Evolutionary conservation across 2,888 invertebrate species (phyloP), one percentile per base, ranked within the genome.

Genomic region (Diarsia mendica): DNA sequence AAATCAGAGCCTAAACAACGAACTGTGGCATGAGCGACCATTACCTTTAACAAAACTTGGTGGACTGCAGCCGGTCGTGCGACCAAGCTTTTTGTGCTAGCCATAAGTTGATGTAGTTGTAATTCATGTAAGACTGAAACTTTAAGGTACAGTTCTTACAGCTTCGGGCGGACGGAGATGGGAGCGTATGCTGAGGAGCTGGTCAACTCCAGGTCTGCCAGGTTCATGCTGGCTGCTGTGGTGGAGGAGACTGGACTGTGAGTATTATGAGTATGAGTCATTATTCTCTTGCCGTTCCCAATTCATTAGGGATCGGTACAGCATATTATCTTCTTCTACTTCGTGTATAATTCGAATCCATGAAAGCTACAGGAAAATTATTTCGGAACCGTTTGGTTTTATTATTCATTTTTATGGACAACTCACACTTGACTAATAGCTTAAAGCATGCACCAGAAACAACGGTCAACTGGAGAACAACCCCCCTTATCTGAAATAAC

Each of bases 221-320:
- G 99, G 91, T 98, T 99, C 94, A 98, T 99, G 96, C 97, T 99
- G 85, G 98, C 99, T 53, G 98, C 99, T 2, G 99, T 99, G 67
- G 98, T 98, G 67, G 98, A 98, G 93, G 98, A 98, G 95, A 98
- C 98, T 83, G 98, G 98, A 86, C 96, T 97, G 98, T 98, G 96
- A 98, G 98, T 97, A 87, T 10, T 18, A 44, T 18, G 11, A 44
- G 18, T 55, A 2, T 55, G 4, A 39, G 28, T 39, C 39, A 39
- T 39, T 4, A 39, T 39, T 39, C 39, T 39, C 39, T 39, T 39
- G 39, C 39, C 39, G 3, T 39, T 39, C 39, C 39, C 39, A 39
- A 39, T 39, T 39, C 39, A 39, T 39, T 39, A 3, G 39, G 39
- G 39, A 4, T 39, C 39, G 39, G 39, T 5, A 5, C 39, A 39